Evolutionary conservation across 2,113 vertebrate genomes (phyloP).

Genomic region (Apus apus): DNA sequence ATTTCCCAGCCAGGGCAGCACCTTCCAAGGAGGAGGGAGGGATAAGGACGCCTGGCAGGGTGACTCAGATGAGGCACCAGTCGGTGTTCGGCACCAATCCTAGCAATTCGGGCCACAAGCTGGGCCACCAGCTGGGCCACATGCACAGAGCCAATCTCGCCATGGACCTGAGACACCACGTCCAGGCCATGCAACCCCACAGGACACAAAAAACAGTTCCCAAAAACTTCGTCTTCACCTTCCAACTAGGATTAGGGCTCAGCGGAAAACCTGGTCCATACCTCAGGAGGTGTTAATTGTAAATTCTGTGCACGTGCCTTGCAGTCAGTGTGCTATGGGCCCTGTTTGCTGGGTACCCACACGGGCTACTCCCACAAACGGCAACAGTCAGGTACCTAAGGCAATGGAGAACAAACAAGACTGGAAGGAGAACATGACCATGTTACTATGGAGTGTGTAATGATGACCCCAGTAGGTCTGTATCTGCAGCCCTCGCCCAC

Average conservation of each 20-base stretch:
- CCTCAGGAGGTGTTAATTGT: rapidly evolving
- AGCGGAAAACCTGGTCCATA: background rate
- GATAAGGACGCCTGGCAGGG: background rate
- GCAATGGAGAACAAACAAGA: rapidly evolving
- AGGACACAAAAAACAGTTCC: background rate
- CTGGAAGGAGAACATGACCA: rapidly evolving
- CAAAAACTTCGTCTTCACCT: background rate
- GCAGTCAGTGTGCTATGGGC: rapidly evolving
- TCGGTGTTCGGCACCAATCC: background rate
- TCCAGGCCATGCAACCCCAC: rapidly evolving
- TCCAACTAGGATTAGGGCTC: rapidly evolving
- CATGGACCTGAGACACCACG: rapidly evolving
- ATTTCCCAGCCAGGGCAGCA: background rate
- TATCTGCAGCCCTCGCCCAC: background rate
- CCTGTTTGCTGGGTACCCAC: rapidly evolving
- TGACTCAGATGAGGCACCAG: background rate
- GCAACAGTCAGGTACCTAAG: too few species aligned
- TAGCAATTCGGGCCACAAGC: background rate
- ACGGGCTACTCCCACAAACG: rapidly evolving
- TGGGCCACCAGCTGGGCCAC: background rate
- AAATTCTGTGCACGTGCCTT: background rate
- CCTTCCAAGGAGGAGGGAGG: too few species aligned
- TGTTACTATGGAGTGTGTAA: rapidly evolving
- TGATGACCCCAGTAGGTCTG: rapidly evolving
- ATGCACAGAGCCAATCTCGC: rapidly evolving